A percentile compares a stretch with the other conserved stretches of the same genome.
Conservation (phyloP, 1,140 invertebrate genomes). For the Acyrthosiphon pisum region DNA sequence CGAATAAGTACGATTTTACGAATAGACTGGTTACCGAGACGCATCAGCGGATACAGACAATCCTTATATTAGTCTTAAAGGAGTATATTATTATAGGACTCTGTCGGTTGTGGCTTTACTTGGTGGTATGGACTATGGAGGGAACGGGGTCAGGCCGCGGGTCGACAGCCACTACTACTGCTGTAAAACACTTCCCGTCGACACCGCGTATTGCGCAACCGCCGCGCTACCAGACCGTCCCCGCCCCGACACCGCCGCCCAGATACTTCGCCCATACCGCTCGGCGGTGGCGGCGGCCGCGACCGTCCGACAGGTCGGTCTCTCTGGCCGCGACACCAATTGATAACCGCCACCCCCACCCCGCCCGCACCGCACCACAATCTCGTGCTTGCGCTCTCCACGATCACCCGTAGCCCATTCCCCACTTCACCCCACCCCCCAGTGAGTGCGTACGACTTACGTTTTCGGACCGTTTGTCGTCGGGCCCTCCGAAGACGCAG, state of each 20-base stretch:
- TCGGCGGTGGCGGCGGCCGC: background rate
- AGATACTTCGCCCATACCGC: background rate
- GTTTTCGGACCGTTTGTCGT: conserved; percentile 5
- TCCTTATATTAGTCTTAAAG: too few species aligned
- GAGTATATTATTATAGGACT: too few species aligned
- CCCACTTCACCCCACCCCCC: too few species aligned
- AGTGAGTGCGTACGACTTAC: background rate
- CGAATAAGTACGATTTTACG: too few species aligned
- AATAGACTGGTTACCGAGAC: too few species aligned
- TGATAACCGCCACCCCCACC: background rate
- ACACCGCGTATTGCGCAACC: background rate
- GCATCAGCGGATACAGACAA: too few species aligned
- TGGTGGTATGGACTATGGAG: background rate
- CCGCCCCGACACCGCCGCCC: background rate
- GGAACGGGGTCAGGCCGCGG: background rate
- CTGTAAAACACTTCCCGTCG: background rate
- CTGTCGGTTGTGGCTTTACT: background rate
- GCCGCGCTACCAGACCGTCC: background rate
- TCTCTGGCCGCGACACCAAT: background rate
- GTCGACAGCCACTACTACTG: background rate
- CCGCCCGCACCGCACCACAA: background rate
- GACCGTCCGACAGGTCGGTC: background rate
- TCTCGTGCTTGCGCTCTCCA: background rate
- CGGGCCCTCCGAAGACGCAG: background rate
- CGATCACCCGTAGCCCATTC: background rate